Base-by-base conservation (phyloP, 1,140 invertebrate species). In the Teleopsis dalmanni region DNA sequence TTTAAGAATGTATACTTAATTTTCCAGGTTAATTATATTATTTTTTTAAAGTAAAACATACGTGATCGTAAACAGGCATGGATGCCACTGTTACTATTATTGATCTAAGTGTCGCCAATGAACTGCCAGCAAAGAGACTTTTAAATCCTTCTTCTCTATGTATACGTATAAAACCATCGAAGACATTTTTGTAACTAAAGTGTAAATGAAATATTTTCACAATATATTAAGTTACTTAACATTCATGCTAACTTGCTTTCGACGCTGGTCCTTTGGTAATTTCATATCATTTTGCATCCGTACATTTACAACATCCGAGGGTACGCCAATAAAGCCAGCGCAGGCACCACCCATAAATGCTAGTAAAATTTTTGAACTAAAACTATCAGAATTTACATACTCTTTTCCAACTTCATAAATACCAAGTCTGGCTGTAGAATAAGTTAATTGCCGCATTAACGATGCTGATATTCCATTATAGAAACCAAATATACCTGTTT, bases 211-310 rank as follows among this genome's bases (percentile, higher is more conserved):
- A 5, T n/a, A 53, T 25, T 13, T 19, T n/a, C n/a, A n/a, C 26
- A 11, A 10, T 23, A 14, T 7, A 31, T 4, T 3, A 31, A n/a
- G 9, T 22, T 38, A 14, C 21, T 11, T 10, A 25, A 26, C 47
- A 41, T n/a, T 57, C 57, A 21, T n/a, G 31, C 8, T 14, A 33
- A 31, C 81, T 81, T 78, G 95, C 90, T 97, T 96, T 79, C 95
- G 80, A 62, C 94, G 76, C 62, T 86, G 75, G 43, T 92, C 87
- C 47, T 71, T 59, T 21, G 89, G 81, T 21, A 96, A 67, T 77
- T 98, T 98, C 19, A 98, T 83, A 75, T 99, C 95, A 76, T 98
- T 99, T 73, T 99, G 96, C 96, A 99, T 98, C 54, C 92, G 77
- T 6, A 99, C 95, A 77, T 99, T 99, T 40, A 98, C 82, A 71